These are phyloP conservation scores for Nomada fabriciana DNA, from an alignment of 2,888 invertebrate species.

Conservation along the genomic window DNA sequence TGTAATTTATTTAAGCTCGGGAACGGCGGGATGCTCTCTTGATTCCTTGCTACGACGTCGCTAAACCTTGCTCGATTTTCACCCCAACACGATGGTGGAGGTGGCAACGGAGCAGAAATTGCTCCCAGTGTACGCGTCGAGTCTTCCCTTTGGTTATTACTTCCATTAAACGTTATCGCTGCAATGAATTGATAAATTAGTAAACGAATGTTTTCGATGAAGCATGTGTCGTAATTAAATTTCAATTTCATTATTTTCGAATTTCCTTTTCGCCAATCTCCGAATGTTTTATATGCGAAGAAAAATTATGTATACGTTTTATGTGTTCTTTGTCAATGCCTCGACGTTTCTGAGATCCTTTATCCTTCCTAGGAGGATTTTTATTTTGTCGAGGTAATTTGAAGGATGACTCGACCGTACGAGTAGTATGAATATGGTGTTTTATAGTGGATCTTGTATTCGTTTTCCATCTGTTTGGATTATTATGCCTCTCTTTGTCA, in stretches of 20 bases:
- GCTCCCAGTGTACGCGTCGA: slow-evolving; percentile 59
- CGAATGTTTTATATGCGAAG: neutral
- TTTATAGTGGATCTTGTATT: slow-evolving; percentile 78
- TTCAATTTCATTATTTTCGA: neutral
- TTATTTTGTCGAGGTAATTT: slow-evolving; percentile 77
- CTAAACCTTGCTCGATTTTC: slow-evolving; percentile 87
- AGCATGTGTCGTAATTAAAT: neutral
- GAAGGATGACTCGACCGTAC: slow-evolving; percentile 71
- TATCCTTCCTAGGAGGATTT: slow-evolving; percentile 80
- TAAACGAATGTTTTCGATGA: neutral
- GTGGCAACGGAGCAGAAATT: slow-evolving; percentile 77
- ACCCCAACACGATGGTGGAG: slow-evolving; percentile 85
- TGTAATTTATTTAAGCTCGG: slow-evolving; percentile 63
- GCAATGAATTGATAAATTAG: slow-evolving; percentile 38
- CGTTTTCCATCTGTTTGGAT: slow-evolving; percentile 82
- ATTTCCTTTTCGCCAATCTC: too few species aligned
- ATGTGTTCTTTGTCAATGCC: slow-evolving; percentile 75
- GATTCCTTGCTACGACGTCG: slow-evolving; percentile 87
- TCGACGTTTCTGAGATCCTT: slow-evolving; percentile 79
- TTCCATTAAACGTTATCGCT: slow-evolving; percentile 69
- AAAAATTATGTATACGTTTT: slow-evolving; percentile 64
- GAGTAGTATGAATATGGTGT: slow-evolving; percentile 74
- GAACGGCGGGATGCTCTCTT: slow-evolving; percentile 75
- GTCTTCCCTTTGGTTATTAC: slow-evolving; percentile 69
- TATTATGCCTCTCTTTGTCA: slow-evolving; percentile 79